These are phyloP conservation scores for Phymanthus crucifer DNA, from an alignment of 92 coral and sea anemone genomes.

Conservation along the genomic window DNA sequence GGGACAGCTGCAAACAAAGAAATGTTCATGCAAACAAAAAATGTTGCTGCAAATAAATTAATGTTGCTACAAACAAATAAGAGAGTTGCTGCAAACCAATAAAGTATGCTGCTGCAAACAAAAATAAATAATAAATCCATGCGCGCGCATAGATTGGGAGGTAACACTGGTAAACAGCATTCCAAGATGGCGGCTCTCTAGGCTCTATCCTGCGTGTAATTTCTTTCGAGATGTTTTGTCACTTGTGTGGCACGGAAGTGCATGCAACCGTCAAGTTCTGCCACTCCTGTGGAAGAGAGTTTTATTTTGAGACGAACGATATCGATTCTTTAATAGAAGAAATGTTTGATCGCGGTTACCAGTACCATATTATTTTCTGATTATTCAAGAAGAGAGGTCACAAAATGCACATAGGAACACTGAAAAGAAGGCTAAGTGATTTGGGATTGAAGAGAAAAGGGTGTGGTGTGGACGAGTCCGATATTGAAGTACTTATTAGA, in stretches of 20 bases:
- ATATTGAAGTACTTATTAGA: slow-evolving; percentile 8
- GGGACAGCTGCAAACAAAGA: no score
- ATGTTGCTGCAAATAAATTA: no score
- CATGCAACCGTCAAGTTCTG: neutral
- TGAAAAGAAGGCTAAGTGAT: slow-evolving; percentile 34
- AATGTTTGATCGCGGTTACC: slow-evolving; percentile 41
- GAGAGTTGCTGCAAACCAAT: neutral
- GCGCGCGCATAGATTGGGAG: neutral
- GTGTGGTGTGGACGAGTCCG: slow-evolving; percentile 28
- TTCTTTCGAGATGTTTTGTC: neutral
- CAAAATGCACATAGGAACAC: slow-evolving; percentile 22
- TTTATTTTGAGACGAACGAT: neutral
- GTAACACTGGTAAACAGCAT: neutral
- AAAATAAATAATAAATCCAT: neutral
- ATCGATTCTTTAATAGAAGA: slow-evolving; percentile 6
- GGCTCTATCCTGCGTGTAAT: neutral
- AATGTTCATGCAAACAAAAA: no score
- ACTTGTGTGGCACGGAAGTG: neutral
- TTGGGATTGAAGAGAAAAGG: slow-evolving; percentile 35
- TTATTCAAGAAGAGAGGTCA: slow-evolving; percentile 14
- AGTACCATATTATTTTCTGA: slow-evolving; percentile 22
- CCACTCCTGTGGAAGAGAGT: no score
- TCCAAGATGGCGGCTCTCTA: neutral
- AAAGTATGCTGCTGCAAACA: no score
- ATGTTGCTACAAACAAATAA: no score